Conservation (phyloP, 2,888 invertebrate genomes). For the Tetheella fluctuosa region DNA sequence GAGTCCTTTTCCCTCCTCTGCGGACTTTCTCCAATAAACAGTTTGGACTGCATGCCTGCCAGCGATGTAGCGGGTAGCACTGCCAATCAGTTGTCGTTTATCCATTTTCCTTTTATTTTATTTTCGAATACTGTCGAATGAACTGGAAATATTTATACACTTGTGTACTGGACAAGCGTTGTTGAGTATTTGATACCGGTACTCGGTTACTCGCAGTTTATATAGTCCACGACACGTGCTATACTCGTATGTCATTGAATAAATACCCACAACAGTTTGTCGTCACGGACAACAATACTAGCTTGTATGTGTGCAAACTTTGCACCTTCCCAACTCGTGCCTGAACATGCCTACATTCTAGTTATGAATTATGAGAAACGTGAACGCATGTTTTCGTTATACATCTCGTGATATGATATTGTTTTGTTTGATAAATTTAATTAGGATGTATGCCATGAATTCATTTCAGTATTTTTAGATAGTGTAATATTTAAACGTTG, state of each 20-base stretch:
- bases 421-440: neutral
- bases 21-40: slow-evolving; percentile 88
- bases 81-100: slow-evolving; percentile 85
- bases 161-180: slow-evolving; percentile 14
- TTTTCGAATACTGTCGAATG: slow-evolving; percentile 14
- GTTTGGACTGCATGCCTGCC: slow-evolving; percentile 90
- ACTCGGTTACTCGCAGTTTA: slow-evolving; percentile 30
- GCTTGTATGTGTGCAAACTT: slow-evolving; percentile 56
- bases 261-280: slow-evolving; percentile 47
- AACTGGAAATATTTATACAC: slow-evolving; percentile 4
- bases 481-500: neutral
- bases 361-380: slow-evolving; percentile 23
- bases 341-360: slow-evolving; percentile 28
- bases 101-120: slow-evolving; percentile 55
- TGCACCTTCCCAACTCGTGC: slow-evolving; percentile 67
- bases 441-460: neutral
- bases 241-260: slow-evolving; percentile 50
- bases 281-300: slow-evolving; percentile 41
- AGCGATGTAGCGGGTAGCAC: slow-evolving; percentile 88
- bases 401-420: neutral
- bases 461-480: neutral
- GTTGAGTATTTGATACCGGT: slow-evolving; percentile 25
- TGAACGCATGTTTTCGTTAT: neutral
- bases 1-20: slow-evolving; percentile 75
- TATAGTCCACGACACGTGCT: slow-evolving; percentile 59